Evolutionary conservation across 2,113 vertebrate species (phyloP).

Genomic region (Cyanoramphus novaezelandiae): DNA sequence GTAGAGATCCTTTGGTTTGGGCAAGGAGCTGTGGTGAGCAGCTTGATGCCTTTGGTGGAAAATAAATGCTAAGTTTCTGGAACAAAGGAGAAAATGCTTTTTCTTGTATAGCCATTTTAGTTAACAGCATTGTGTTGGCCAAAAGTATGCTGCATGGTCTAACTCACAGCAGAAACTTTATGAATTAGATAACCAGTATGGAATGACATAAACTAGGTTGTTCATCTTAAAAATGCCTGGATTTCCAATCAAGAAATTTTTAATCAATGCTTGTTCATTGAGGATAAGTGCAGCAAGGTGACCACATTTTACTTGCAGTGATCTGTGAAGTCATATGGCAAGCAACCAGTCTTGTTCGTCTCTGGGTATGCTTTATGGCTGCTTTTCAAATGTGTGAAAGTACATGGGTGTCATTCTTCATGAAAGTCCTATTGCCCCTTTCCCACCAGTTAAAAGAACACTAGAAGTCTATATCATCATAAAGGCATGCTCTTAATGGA

Average conservation of each 20-base stretch:
- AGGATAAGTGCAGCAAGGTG: neutral
- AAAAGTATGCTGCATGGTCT: neutral
- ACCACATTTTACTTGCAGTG: neutral
- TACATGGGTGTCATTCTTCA: neutral
- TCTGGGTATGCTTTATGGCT: neutral
- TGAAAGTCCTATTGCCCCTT: neutral
- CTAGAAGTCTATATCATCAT: neutral
- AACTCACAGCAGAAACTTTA: neutral
- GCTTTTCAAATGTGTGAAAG: neutral
- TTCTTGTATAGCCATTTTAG: neutral
- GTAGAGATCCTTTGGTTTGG: conserved; percentile 1
- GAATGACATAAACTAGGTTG: neutral
- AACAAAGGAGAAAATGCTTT: conserved; percentile 12
- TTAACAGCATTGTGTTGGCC: neutral
- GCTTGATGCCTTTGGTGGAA: neutral
- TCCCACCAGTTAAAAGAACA: conserved; percentile 6
- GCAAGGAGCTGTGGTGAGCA: conserved; percentile 9
- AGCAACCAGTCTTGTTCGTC: neutral
- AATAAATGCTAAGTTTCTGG: neutral
- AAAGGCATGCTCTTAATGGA: conserved; percentile 22
- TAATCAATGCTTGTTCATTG: neutral
- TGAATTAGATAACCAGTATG: neutral
- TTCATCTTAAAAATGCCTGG: neutral
- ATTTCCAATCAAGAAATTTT: neutral
- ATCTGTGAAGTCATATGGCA: neutral